phyloP scores from a whole-genome alignment of 2,797 vertebrate genomes.

The Coilia nasus region DNA sequence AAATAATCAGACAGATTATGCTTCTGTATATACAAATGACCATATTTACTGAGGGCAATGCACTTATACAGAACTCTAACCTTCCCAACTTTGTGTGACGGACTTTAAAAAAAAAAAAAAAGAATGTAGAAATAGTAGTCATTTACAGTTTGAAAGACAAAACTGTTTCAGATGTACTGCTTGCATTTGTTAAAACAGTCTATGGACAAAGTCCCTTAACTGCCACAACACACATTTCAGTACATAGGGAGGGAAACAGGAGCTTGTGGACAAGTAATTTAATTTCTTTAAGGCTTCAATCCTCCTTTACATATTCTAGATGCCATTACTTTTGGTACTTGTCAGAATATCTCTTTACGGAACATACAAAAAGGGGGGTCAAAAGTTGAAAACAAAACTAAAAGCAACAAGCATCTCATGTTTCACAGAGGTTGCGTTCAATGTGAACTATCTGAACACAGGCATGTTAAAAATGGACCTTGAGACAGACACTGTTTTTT shows the following conservation, averaged over 20 bases:
- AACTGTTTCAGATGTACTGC: background rate
- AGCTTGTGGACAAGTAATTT: conserved; percentile 31
- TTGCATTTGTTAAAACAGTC: background rate
- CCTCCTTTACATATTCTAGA: background rate
- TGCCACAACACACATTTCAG: background rate
- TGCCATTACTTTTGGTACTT: background rate
- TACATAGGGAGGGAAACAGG: conserved; percentile 30
- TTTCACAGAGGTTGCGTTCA: conserved; percentile 33
- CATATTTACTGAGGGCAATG: conserved; percentile 73
- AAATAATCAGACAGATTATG: background rate
- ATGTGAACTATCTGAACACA: conserved; percentile 50
- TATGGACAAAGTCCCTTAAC: background rate
- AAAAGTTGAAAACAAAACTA: background rate
- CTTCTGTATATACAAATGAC: conserved; percentile 68
- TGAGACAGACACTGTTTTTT: conserved; percentile 8
- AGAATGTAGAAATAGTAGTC: conserved; percentile 10
- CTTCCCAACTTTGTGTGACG: background rate
- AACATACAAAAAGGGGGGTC: conserved; percentile 4
- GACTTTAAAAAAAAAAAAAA: conserved; percentile 30
- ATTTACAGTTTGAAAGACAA: conserved; percentile 19
- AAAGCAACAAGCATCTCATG: conserved; percentile 27
- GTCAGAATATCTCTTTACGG: conserved; percentile 41
- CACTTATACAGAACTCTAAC: conserved; percentile 57
- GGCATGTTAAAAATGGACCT: conserved; percentile 30
- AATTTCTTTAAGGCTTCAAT: background rate